Evolutionary conservation across 2,113 vertebrate species (phyloP).

Genomic region (Boulengeromyrus knoepffleri): DNA sequence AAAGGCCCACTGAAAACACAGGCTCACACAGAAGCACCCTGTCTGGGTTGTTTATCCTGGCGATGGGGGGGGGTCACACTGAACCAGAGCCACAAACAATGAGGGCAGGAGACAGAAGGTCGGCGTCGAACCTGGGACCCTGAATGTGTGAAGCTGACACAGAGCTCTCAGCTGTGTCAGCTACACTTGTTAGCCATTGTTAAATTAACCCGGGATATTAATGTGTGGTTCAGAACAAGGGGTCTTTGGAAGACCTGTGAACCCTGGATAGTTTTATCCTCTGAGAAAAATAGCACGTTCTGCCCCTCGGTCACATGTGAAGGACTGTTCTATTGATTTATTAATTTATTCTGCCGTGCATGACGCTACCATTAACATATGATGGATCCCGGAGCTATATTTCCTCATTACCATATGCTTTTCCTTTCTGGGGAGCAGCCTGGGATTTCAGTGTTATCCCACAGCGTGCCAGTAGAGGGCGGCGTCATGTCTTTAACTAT

Average conservation of each 20-base stretch:
- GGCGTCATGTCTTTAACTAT: constrained; percentile 3
- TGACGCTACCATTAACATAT: constrained; percentile 64
- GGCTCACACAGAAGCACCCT: neutral
- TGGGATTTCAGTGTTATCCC: constrained; percentile 30
- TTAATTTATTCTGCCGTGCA: constrained; percentile 68
- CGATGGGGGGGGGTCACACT: neutral
- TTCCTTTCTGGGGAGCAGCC: constrained; percentile 45
- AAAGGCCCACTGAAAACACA: neutral
- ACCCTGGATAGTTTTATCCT: neutral
- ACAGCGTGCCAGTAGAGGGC: constrained; percentile 16
- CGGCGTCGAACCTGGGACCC: neutral
- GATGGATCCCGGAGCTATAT: constrained; percentile 62
- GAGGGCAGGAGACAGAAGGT: neutral
- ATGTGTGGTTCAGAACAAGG: constrained; percentile 27
- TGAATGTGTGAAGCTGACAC: constrained; percentile 31
- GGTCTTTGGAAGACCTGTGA: neutral
- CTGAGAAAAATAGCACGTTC: neutral
- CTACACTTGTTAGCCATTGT: constrained; percentile 44
- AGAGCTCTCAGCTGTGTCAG: constrained; percentile 46
- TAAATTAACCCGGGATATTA: constrained; percentile 32
- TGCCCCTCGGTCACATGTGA: constrained; percentile 1
- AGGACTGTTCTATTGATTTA: constrained; percentile 30
- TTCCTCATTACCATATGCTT: constrained; percentile 61
- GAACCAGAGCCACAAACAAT: neutral
- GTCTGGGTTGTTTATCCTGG: neutral